These are phyloP conservation scores for Euphydryas editha DNA, from an alignment of 2,888 invertebrate genomes.

Conservation along the genomic window DNA sequence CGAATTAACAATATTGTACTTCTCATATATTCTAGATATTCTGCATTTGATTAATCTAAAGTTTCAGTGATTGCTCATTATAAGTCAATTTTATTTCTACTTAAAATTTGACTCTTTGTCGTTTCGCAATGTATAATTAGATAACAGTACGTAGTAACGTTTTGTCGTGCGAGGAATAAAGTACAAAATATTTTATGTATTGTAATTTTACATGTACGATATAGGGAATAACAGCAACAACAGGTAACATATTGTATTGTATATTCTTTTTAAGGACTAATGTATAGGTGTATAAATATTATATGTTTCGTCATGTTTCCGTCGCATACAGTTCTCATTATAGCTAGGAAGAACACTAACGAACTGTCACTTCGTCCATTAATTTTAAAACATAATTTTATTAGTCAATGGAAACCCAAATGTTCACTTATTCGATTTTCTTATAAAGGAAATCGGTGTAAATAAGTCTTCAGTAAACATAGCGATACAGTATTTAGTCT, in stretches of 20 bases:
- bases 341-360: slow-evolving; percentile 81
- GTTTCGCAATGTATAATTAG: slow-evolving; percentile 67
- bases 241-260: slow-evolving; percentile 63
- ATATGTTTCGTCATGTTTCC: slow-evolving; percentile 80
- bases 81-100: slow-evolving; percentile 24
- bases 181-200: slow-evolving; percentile 84
- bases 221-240: slow-evolving; percentile 75
- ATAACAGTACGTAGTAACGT: slow-evolving; percentile 70
- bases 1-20: slow-evolving; percentile 80
- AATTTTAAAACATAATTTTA: slow-evolving; percentile 81
- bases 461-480: slow-evolving; percentile 72
- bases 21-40: slow-evolving; percentile 66
- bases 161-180: slow-evolving; percentile 77
- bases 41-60: slow-evolving; percentile 42
- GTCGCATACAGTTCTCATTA: slow-evolving; percentile 80
- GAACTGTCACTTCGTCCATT: slow-evolving; percentile 83
- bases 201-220: slow-evolving; percentile 81
- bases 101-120: slow-evolving; percentile 47
- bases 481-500: slow-evolving; percentile 71
- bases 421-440: slow-evolving; percentile 74
- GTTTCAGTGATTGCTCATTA: slow-evolving; percentile 38
- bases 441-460: slow-evolving; percentile 77
- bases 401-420: slow-evolving; percentile 76
- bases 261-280: slow-evolving; percentile 78
- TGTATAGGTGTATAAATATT: slow-evolving; percentile 65